A percentile compares a stretch with the other conserved stretches of the same genome.
phyloP scores from a whole-genome alignment of 2,797 vertebrate genomes.

The Apogon talboti region DNA sequence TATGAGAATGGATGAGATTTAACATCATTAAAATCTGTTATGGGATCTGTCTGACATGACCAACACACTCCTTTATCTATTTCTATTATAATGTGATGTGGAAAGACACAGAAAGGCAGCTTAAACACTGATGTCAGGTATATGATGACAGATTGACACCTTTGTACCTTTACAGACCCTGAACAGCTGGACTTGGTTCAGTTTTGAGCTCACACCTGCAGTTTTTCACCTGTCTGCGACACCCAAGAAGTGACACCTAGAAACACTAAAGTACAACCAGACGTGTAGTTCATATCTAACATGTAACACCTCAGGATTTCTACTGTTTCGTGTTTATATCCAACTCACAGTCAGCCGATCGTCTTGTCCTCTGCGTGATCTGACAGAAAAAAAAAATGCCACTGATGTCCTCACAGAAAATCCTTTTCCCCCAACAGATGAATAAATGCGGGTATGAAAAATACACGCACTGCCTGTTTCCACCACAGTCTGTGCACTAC shows the following conservation, averaged over 20 bases:
- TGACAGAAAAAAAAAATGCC: too few relatives aligned
- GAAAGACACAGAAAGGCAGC: neutral
- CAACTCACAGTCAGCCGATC: conserved; percentile 45
- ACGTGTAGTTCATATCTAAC: neutral
- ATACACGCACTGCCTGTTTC: conserved; percentile 7
- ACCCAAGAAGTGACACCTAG: conserved; percentile 2
- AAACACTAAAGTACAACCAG: neutral
- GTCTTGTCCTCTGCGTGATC: conserved; percentile 11
- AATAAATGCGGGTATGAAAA: neutral
- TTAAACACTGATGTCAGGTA: neutral
- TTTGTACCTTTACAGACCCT: neutral
- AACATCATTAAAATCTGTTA: neutral
- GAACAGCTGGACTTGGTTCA: conserved; percentile 15
- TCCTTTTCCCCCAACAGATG: neutral
- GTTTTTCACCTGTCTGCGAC: conserved; percentile 49
- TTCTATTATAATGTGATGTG: too few relatives aligned
- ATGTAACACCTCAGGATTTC: neutral
- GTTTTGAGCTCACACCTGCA: conserved; percentile 48
- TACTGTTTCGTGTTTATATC: neutral
- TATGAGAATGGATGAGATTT: neutral
- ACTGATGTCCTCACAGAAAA: too few relatives aligned
- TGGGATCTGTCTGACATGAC: too few relatives aligned
- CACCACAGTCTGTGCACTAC: conserved; percentile 22
- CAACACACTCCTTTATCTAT: too few relatives aligned
- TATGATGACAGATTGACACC: neutral